A percentile compares a stretch with the other conserved stretches of the same genome.
Evolutionary conservation across 2,113 vertebrate genomes (phyloP).

Genomic region (Urocitellus parryii): DNA sequence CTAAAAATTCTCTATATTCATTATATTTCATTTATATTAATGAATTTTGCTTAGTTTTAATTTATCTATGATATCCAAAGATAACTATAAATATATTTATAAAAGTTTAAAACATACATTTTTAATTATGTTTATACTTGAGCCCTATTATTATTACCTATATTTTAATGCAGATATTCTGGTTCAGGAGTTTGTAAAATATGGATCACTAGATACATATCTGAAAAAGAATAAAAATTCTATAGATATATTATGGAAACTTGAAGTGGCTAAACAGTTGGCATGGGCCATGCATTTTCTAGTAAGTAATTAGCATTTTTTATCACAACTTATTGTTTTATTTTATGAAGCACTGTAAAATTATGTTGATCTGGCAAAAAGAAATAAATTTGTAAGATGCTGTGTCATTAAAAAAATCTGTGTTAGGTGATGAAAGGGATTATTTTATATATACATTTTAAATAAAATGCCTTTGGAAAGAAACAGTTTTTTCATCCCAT

Average conservation of each 20-base stretch:
- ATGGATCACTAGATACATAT: constrained; percentile 97
- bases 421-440: background rate
- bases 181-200: constrained; percentile 97
- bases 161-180: constrained; percentile 93
- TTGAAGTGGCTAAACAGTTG: constrained; percentile 97
- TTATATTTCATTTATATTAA: constrained; percentile 43
- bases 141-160: constrained; percentile 51
- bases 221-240: constrained; percentile 95
- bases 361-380: constrained; percentile 37
- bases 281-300: constrained; percentile 98
- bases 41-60: constrained; percentile 36
- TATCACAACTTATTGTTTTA: constrained; percentile 10
- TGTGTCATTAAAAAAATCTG: constrained; percentile 22
- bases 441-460: constrained; percentile 3
- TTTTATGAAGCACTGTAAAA: constrained; percentile 38
- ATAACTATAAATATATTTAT: constrained; percentile 40
- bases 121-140: constrained; percentile 16
- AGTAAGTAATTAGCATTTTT: constrained; percentile 88
- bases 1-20: background rate
- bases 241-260: constrained; percentile 97
- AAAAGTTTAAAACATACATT: constrained; percentile 17
- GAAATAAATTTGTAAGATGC: constrained; percentile 41
- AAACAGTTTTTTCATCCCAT: background rate
- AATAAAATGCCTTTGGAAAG: constrained; percentile 48
- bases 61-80: background rate